Conservation (phyloP, 2,888 invertebrate genomes). For the Poecilobothrus nobilitatus region DNA sequence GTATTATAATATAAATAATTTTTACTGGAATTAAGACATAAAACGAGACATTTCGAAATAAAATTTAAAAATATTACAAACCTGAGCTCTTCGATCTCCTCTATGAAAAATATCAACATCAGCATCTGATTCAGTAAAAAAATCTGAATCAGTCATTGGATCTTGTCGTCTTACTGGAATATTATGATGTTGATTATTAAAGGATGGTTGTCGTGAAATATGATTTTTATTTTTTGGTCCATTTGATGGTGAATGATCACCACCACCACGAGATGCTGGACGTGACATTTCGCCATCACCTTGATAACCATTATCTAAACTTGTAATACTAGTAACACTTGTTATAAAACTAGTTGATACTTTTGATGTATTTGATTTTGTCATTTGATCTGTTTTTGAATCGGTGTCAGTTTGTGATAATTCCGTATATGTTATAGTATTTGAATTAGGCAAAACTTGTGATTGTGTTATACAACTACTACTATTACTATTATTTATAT, state of each 20-base stretch:
- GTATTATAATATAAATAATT: too few relatives aligned
- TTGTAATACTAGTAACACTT: constrained; percentile 83
- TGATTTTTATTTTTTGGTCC: constrained; percentile 36
- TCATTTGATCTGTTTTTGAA: constrained; percentile 50
- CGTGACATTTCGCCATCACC: constrained; percentile 86
- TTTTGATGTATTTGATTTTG: constrained; percentile 56
- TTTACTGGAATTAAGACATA: too few relatives aligned
- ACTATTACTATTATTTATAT: not conserved
- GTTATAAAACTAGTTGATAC: constrained; percentile 71
- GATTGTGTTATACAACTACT: not conserved
- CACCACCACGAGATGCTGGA: constrained; percentile 70
- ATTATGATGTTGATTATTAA: constrained; percentile 40
- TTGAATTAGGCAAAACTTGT: not conserved
- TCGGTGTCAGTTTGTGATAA: constrained; percentile 49
- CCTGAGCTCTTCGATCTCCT: constrained; percentile 65
- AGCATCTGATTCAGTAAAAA: constrained; percentile 83
- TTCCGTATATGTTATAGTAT: constrained; percentile 40
- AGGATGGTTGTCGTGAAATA: constrained; percentile 45
- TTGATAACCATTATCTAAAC: constrained; percentile 88
- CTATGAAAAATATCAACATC: constrained; percentile 60
- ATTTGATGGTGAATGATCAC: constrained; percentile 62
- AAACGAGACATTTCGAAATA: too few relatives aligned
- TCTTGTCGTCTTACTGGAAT: constrained; percentile 63
- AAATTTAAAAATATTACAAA: not conserved
- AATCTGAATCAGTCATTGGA: constrained; percentile 86